Evolutionary conservation across 2,888 invertebrate species (phyloP).

Genomic region (Meteorus cinctellus): DNA sequence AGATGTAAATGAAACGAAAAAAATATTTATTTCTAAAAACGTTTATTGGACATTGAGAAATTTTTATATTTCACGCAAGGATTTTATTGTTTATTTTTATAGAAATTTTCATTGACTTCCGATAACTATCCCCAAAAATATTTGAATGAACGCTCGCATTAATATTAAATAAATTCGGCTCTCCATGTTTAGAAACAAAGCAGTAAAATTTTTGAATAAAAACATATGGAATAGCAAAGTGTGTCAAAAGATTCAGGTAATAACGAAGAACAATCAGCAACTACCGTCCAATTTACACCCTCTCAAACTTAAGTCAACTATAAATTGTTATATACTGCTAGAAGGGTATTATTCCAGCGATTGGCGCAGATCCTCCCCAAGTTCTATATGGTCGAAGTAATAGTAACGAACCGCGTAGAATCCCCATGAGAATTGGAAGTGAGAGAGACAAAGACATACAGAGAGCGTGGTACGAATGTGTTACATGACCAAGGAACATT

Average conservation of each 20-base stretch:
- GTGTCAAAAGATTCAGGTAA: not conserved
- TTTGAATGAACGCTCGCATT: too few species aligned
- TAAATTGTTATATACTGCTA: conserved; percentile 22
- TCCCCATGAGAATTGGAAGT: conserved; percentile 9
- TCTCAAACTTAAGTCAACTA: conserved; percentile 9
- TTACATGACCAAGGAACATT: conserved; percentile 30
- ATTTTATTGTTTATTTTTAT: too few species aligned
- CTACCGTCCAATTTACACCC: conserved; percentile 1
- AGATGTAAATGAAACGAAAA: too few species aligned
- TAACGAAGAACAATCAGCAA: conserved; percentile 10
- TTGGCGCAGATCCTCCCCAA: conserved; percentile 57
- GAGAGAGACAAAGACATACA: conserved; percentile 1
- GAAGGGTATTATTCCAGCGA: conserved; percentile 57
- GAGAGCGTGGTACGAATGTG: conserved; percentile 18
- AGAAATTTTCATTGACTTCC: too few species aligned
- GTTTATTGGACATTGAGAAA: too few species aligned
- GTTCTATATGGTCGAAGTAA: conserved; percentile 54
- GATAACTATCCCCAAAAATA: too few species aligned
- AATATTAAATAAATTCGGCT: too few species aligned
- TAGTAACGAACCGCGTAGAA: conserved; percentile 52
- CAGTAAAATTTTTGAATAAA: not conserved
- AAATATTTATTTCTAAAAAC: too few species aligned
- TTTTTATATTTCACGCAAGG: too few species aligned
- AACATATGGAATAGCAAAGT: not conserved
- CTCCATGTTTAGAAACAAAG: too few species aligned